Percentiles rank a stretch among this genome's conserved stretches.
Conservation (phyloP, 2,113 vertebrate species). For the Trematomus loennbergii region DNA sequence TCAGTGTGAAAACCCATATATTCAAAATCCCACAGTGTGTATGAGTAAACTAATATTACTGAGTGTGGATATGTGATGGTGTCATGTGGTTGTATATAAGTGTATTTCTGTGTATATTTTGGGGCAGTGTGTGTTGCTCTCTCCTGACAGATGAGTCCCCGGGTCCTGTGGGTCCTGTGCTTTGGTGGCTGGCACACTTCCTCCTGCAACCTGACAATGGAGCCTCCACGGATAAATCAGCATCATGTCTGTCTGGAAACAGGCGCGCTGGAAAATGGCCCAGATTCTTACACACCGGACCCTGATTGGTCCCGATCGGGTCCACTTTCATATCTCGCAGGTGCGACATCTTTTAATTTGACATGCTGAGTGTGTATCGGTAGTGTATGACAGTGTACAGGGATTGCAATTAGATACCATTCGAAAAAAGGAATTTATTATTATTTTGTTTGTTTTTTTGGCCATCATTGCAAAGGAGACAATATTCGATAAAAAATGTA, state of each 20-base stretch:
- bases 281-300: slow-evolving; percentile 46
- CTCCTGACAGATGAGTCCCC: slow-evolving; percentile 47
- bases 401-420: not conserved
- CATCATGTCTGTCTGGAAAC: slow-evolving; percentile 67
- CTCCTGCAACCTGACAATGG: slow-evolving; percentile 55
- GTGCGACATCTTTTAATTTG: slow-evolving; percentile 44
- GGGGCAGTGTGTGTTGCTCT: slow-evolving; percentile 9
- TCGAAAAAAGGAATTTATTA: not conserved
- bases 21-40: not conserved
- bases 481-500: too few relatives aligned
- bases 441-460: not conserved
- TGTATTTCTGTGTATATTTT: slow-evolving; percentile 30
- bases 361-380: not conserved
- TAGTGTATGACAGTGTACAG: not conserved
- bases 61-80: not conserved
- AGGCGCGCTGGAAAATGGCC: slow-evolving; percentile 59
- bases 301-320: slow-evolving; percentile 59
- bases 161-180: slow-evolving; percentile 45
- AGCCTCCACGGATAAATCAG: slow-evolving; percentile 47
- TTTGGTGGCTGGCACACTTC: slow-evolving; percentile 58
- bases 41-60: not conserved
- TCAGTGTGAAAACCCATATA: not conserved
- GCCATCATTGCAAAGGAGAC: not conserved
- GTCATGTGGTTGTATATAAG: not conserved
- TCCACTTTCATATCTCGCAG: slow-evolving; percentile 46